These are phyloP conservation scores for Empidonax alnorum DNA, from an alignment of 2,113 vertebrate species.

Conservation along the genomic window DNA sequence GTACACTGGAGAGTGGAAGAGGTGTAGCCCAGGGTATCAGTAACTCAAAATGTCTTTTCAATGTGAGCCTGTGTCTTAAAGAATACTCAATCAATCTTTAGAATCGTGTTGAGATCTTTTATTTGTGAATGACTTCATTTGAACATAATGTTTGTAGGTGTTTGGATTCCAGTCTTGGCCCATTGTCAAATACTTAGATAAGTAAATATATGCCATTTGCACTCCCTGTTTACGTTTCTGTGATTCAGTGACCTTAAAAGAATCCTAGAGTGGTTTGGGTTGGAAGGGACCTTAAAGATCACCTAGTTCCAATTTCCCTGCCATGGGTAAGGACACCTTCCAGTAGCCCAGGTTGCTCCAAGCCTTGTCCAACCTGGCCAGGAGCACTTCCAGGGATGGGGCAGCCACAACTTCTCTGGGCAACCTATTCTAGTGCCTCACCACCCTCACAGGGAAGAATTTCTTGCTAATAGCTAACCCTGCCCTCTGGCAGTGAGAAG, in stretches of 20 bases:
- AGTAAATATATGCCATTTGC: neutral
- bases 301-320: neutral
- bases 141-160: neutral
- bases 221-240: neutral
- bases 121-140: neutral
- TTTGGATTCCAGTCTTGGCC: neutral
- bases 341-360: neutral
- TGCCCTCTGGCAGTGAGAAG: neutral
- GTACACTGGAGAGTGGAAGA: neutral
- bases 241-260: too few species aligned
- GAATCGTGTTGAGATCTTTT: neutral
- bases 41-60: neutral
- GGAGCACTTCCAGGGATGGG: neutral
- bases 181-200: neutral
- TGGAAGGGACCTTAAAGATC: neutral
- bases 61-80: neutral
- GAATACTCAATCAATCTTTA: neutral
- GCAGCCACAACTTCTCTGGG: neutral
- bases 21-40: neutral
- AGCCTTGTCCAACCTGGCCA: rapidly evolving
- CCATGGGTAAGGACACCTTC: neutral
- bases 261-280: neutral
- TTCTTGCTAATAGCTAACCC: neutral
- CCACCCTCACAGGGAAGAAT: neutral
- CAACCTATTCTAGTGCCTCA: neutral